These are phyloP conservation scores for Tupaia chinensis DNA, from an alignment of 2,113 vertebrate species.

Conservation along the genomic window DNA sequence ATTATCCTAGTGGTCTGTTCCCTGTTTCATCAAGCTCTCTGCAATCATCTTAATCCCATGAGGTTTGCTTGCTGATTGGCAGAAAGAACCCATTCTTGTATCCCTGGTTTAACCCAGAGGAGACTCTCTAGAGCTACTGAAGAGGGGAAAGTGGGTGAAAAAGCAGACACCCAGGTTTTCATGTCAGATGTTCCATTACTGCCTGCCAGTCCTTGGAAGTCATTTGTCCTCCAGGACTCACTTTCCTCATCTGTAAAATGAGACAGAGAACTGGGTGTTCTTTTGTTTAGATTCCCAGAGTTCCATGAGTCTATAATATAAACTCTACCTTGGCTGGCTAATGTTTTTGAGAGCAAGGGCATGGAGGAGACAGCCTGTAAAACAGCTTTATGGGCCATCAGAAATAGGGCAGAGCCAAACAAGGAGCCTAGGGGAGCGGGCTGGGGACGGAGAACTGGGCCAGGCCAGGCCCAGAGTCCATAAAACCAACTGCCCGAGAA, in stretches of 20 bases:
- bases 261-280: conserved; percentile 31
- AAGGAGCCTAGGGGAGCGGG: not conserved
- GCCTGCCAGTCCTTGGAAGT: not conserved
- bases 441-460: not conserved
- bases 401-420: conserved; percentile 12
- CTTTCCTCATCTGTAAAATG: conserved; percentile 38
- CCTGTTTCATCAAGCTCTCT: not conserved
- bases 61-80: not conserved
- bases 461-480: not conserved
- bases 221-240: not conserved
- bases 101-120: not conserved
- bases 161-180: not conserved
- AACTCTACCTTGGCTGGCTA: conserved; percentile 30
- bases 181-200: not conserved
- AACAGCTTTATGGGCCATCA: conserved; percentile 45
- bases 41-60: not conserved
- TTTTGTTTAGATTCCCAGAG: conserved; percentile 42
- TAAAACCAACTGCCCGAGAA: not conserved
- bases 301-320: conserved; percentile 41
- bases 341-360: conserved; percentile 36
- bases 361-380: not conserved
- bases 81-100: not conserved
- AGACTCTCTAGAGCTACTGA: not conserved
- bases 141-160: not conserved
- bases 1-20: not conserved